A percentile compares a stretch with the other conserved stretches of the same genome.
phyloP scores from a whole-genome alignment of 2,113 vertebrate genomes.

The Dendrocopos noguchii region DNA sequence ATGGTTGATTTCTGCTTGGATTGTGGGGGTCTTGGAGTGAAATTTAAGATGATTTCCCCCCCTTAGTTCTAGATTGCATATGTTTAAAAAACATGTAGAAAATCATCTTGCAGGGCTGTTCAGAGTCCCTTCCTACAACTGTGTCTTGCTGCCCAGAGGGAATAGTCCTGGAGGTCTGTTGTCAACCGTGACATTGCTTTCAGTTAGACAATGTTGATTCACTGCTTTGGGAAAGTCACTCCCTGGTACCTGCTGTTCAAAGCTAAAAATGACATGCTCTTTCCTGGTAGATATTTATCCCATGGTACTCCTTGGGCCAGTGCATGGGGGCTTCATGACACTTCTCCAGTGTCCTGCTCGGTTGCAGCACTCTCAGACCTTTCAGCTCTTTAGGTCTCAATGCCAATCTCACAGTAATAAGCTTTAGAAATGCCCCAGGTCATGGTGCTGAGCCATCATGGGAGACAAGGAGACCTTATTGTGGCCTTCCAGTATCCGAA shows the following conservation, averaged over 20 bases:
- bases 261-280: background rate
- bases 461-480: too few species aligned
- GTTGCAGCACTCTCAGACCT: background rate
- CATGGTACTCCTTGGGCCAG: background rate
- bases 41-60: background rate
- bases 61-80: background rate
- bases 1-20: background rate
- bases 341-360: background rate
- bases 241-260: background rate
- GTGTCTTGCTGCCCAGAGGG: background rate
- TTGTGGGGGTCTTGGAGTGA: background rate
- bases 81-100: background rate
- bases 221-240: background rate
- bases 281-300: background rate
- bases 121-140: background rate
- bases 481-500: too few species aligned
- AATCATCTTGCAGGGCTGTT: background rate
- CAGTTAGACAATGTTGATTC: background rate
- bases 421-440: background rate
- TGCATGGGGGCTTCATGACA: accelerated
- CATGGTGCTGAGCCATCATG: background rate
- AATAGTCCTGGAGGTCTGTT: background rate
- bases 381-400: background rate
- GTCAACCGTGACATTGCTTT: background rate
- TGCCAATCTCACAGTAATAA: background rate